These are phyloP conservation scores for Jordanella pulchra DNA, from an alignment of 2,797 vertebrate genomes.

Conservation along the genomic window DNA sequence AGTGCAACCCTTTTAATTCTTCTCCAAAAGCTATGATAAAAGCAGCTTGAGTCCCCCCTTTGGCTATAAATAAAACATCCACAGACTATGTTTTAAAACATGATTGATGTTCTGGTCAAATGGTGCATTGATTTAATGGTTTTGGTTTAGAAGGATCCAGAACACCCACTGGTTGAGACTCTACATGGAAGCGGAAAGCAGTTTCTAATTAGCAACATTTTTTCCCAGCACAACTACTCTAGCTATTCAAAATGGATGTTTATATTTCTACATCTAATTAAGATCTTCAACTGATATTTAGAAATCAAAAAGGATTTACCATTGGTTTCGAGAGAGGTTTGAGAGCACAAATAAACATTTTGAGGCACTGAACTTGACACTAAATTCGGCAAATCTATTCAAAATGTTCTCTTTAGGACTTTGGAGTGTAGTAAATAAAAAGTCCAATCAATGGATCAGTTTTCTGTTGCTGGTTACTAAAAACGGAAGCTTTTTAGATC, in stretches of 20 bases:
- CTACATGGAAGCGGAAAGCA: background rate
- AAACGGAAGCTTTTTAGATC: background rate
- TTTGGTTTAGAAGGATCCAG: background rate
- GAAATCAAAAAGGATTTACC: too few species aligned
- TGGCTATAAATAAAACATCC: background rate
- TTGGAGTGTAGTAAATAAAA: background rate
- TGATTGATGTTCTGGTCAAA: background rate
- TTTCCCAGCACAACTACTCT: background rate
- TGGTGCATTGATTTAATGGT: background rate
- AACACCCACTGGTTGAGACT: background rate
- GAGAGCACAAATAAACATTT: background rate
- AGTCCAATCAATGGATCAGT: background rate
- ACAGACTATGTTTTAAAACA: background rate
- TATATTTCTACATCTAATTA: background rate
- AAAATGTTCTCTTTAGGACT: background rate
- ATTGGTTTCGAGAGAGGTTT: background rate
- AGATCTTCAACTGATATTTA: too few species aligned
- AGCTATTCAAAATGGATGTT: background rate
- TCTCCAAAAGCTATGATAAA: too few species aligned
- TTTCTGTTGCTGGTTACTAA: background rate
- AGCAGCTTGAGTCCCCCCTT: too few species aligned
- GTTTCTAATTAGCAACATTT: background rate
- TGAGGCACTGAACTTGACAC: background rate
- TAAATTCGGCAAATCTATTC: background rate
- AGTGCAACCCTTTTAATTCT: too few species aligned